These are phyloP conservation scores for Hypomesus transpacificus DNA, from an alignment of 2,113 vertebrate species.

Conservation along the genomic window DNA sequence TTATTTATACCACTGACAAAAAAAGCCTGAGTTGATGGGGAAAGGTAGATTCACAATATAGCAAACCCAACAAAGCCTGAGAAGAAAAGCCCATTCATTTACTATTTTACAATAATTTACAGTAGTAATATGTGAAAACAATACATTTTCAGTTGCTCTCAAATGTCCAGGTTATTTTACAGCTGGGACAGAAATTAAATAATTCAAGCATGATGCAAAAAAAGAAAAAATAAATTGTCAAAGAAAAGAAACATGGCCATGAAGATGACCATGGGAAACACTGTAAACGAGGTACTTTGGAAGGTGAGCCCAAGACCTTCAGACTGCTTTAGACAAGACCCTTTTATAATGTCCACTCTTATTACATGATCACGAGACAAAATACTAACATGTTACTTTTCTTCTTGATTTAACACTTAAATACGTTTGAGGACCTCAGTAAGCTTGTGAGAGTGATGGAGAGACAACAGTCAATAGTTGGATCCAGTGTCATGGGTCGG, in stretches of 20 bases:
- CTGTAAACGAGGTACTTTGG: constrained; percentile 98
- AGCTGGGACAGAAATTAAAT: constrained; percentile 96
- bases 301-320: constrained; percentile 87
- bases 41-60: constrained; percentile 70
- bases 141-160: constrained; percentile 78
- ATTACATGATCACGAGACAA: constrained; percentile 73
- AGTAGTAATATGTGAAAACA: constrained; percentile 82
- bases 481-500: constrained; percentile 87
- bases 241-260: constrained; percentile 51
- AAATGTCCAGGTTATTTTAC: constrained; percentile 83
- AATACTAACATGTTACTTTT: constrained; percentile 25
- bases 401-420: constrained; percentile 75
- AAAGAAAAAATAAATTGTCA: constrained; percentile 36
- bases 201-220: constrained; percentile 91
- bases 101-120: constrained; percentile 98
- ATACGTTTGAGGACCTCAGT: constrained; percentile 75
- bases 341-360: constrained; percentile 69
- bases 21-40: constrained; percentile 92
- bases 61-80: constrained; percentile 88
- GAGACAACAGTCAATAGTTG: constrained; percentile 72
- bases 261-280: constrained; percentile 88
- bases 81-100: constrained; percentile 87
- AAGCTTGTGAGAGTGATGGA: constrained; percentile 52
- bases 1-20: constrained; percentile 75
- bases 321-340: constrained; percentile 73